Evolutionary conservation across 1,140 invertebrate species (phyloP).

Genomic region (Artemia franciscana): DNA sequence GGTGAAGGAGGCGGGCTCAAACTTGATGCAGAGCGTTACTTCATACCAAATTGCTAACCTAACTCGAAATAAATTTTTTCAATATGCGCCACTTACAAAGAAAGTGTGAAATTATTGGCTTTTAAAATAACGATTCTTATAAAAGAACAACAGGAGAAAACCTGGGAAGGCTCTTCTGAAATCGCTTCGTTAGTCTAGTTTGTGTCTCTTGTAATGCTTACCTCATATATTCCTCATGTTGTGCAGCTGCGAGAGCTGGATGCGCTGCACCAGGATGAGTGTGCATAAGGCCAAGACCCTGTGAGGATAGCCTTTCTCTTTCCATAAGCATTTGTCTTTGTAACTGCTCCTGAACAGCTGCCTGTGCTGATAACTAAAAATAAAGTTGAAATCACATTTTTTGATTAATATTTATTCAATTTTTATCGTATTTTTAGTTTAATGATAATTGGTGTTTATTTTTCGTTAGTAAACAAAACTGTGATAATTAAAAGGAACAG

Average conservation of each 20-base stretch:
- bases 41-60: too few relatives aligned
- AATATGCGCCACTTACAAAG: too few relatives aligned
- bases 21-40: too few relatives aligned
- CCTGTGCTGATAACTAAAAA: constrained; percentile 26
- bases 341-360: constrained; percentile 49
- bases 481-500: too few relatives aligned
- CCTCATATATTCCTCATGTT: constrained; percentile 60
- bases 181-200: background rate
- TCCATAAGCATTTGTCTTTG: constrained; percentile 55
- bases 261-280: constrained; percentile 12
- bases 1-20: too few relatives aligned
- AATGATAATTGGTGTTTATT: too few relatives aligned
- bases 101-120: background rate
- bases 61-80: background rate
- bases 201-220: constrained; percentile 17
- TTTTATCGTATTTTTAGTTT: too few relatives aligned
- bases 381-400: background rate
- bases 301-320: constrained; percentile 37
- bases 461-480: too few relatives aligned
- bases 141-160: background rate
- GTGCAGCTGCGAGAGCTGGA: constrained; percentile 29
- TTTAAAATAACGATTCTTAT: background rate
- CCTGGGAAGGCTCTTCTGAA: background rate
- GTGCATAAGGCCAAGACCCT: constrained; percentile 20
- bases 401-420: background rate